phyloP scores from a whole-genome alignment of 2,888 invertebrate species.

The Anodontia alba region DNA sequence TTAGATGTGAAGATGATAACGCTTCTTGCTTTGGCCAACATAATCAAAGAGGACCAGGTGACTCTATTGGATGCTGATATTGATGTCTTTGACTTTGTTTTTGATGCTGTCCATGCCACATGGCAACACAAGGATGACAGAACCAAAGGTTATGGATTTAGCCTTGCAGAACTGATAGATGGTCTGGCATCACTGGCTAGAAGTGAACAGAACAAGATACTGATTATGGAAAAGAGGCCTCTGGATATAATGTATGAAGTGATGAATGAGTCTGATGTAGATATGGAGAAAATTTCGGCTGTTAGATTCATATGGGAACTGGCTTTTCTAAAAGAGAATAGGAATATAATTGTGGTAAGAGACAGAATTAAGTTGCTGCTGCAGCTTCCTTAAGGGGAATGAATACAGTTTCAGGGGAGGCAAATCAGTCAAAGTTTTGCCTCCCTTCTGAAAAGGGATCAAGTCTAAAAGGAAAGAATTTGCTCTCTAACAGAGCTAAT shows the following conservation, averaged over 20 bases:
- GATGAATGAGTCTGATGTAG: constrained; percentile 39
- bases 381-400: too few relatives aligned
- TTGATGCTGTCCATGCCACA: constrained; percentile 55
- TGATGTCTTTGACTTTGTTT: constrained; percentile 69
- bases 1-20: constrained; percentile 73
- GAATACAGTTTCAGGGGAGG: too few relatives aligned
- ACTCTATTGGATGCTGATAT: constrained; percentile 66
- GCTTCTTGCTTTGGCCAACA: constrained; percentile 70
- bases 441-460: too few relatives aligned
- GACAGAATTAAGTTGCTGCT: too few relatives aligned
- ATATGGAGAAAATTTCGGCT: constrained; percentile 38
- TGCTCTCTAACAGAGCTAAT: too few relatives aligned
- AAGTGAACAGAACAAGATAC: constrained; percentile 72
- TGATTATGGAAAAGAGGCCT: constrained; percentile 65
- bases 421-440: too few relatives aligned
- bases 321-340: constrained; percentile 70
- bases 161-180: constrained; percentile 70
- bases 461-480: too few relatives aligned
- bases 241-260: constrained; percentile 46
- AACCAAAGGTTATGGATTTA: constrained; percentile 68
- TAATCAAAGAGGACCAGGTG: constrained; percentile 75
- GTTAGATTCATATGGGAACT: constrained; percentile 71
- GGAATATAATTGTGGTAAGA: constrained; percentile 65
- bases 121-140: constrained; percentile 7
- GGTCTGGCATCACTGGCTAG: constrained; percentile 72